phyloP scores from a whole-genome alignment of 1,140 invertebrate genomes.

The Elymnias hypermnestra region DNA sequence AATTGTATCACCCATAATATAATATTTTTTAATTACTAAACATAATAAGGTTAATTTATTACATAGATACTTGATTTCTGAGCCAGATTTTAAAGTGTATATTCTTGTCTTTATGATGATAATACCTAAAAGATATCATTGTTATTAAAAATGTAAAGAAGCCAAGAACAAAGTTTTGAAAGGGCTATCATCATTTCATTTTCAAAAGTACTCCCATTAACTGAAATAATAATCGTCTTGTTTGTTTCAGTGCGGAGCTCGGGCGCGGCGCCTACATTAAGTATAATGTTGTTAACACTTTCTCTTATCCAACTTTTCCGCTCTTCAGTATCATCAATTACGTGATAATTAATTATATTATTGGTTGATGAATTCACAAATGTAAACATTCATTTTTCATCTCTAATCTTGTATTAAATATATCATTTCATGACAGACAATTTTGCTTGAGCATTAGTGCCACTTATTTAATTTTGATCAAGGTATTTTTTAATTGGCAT shows the following conservation, averaged over 20 bases:
- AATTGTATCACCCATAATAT: too few relatives aligned
- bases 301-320: conserved; percentile 45
- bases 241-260: conserved; percentile 68
- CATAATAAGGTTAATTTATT: too few relatives aligned
- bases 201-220: conserved; percentile 34
- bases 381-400: conserved; percentile 20
- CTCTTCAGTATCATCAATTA: conserved; percentile 52
- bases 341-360: conserved; percentile 62
- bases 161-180: conserved; percentile 16
- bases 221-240: conserved; percentile 42
- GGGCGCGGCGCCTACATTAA: conserved; percentile 44
- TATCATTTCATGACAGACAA: not conserved
- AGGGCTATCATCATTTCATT: conserved; percentile 25
- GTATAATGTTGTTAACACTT: conserved; percentile 64
- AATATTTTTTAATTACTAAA: too few relatives aligned
- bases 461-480: too few relatives aligned
- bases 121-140: conserved; percentile 1
- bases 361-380: not conserved
- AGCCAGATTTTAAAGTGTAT: too few relatives aligned
- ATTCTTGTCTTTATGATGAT: too few relatives aligned
- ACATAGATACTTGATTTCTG: too few relatives aligned
- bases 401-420: not conserved
- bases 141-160: conserved; percentile 12
- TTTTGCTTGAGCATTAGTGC: too few relatives aligned
- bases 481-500: too few relatives aligned